Evolutionary conservation across 2,113 vertebrate genomes (phyloP).

Genomic region (Daphoenositta chrysoptera): DNA sequence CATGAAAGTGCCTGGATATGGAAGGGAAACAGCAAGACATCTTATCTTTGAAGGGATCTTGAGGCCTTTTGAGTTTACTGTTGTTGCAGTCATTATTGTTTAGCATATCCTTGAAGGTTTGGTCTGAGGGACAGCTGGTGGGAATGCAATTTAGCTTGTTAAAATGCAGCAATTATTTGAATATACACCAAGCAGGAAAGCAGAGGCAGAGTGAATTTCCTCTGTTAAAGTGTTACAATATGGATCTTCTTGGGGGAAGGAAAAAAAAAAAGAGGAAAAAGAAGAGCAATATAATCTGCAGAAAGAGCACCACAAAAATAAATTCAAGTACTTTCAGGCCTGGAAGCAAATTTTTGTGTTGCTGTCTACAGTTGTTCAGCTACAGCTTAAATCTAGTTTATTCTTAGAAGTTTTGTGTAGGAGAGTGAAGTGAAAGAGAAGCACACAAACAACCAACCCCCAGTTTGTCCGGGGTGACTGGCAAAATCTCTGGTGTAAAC

Average conservation of each 20-base stretch:
- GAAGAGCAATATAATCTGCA: not conserved
- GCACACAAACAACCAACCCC: not conserved
- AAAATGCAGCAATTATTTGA: conserved; percentile 63
- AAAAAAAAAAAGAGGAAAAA: not conserved
- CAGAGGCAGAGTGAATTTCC: conserved; percentile 15
- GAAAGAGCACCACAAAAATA: not conserved
- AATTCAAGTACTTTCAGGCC: not conserved
- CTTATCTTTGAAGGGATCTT: conserved; percentile 49
- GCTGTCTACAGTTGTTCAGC: not conserved
- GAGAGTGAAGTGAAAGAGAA: not conserved
- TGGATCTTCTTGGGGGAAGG: not conserved
- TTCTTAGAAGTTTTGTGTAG: not conserved
- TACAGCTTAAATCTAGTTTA: not conserved
- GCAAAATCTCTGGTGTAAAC: not conserved
- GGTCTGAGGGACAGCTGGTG: conserved; percentile 42
- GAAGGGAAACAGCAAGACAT: conserved; percentile 31
- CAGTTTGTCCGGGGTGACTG: not conserved
- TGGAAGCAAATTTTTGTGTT: not conserved
- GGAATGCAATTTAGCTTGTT: conserved; percentile 43
- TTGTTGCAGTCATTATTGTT: conserved; percentile 31
- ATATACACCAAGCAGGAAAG: conserved; percentile 29
- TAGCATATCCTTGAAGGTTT: conserved; percentile 55
- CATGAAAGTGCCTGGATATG: conserved; percentile 30
- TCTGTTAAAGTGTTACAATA: conserved; percentile 39
- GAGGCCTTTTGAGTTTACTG: conserved; percentile 30